Conservation (phyloP, 2,797 vertebrate genomes). For the Rhadinocentrus ornatus region DNA sequence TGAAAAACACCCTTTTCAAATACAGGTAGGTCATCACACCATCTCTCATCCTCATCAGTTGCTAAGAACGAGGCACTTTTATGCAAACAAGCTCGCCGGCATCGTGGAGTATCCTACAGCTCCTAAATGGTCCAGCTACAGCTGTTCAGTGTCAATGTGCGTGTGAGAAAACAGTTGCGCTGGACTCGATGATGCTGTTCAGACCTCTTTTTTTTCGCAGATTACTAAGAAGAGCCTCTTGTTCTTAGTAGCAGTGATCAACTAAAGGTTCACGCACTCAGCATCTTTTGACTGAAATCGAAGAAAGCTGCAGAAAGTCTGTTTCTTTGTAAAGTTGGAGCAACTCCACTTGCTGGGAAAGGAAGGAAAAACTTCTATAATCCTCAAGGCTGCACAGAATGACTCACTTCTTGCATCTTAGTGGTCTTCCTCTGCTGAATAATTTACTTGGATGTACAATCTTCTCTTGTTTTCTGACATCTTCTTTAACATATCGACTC, state of each 20-base stretch:
- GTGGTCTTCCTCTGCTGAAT: constrained; percentile 2
- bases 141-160: constrained; percentile 62
- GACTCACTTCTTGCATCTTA: constrained; percentile 19
- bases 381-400: constrained; percentile 35
- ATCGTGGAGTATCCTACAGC: constrained; percentile 1
- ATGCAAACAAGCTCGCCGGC: constrained; percentile 57
- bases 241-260: constrained; percentile 20
- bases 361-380: background rate
- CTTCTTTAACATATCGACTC: constrained; percentile 19
- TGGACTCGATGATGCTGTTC: constrained; percentile 21
- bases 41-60: constrained; percentile 74
- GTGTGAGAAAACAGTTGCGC: constrained; percentile 38
- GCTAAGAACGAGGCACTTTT: constrained; percentile 64
- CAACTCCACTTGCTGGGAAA: constrained; percentile 21
- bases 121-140: constrained; percentile 28
- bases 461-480: constrained; percentile 5
- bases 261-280: constrained; percentile 2
- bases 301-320: constrained; percentile 3
- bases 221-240: constrained; percentile 41
- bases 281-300: constrained; percentile 14
- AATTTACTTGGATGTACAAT: constrained; percentile 24
- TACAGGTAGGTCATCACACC: constrained; percentile 73
- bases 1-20: constrained; percentile 80
- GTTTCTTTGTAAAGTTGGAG: constrained; percentile 48
- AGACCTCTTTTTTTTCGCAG: constrained; percentile 36